Evolutionary conservation across 2,797 vertebrate genomes (phyloP).

Genomic region (Sandelia bainsii): DNA sequence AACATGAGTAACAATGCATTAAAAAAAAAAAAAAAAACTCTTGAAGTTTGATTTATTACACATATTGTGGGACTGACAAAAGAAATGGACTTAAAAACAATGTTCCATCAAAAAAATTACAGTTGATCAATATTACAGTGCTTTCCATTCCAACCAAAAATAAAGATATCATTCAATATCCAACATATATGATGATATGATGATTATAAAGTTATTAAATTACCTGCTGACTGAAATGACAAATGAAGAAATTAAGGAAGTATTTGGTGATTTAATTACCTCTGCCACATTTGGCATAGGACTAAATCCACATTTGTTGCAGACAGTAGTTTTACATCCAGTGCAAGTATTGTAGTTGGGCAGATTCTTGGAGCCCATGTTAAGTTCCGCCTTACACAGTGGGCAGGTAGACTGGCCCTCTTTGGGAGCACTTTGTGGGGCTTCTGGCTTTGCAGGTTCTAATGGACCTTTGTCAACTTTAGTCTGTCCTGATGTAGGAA

Average conservation of each 20-base stretch:
- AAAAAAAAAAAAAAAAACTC: neutral
- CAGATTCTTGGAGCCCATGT: conserved; percentile 83
- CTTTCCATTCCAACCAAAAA: too few species aligned
- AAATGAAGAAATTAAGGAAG: neutral
- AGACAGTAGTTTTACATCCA: conserved; percentile 90
- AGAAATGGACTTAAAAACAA: too few species aligned
- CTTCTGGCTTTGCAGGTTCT: conserved; percentile 45
- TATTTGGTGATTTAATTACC: conserved; percentile 79
- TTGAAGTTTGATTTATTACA: neutral
- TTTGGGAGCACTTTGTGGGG: conserved; percentile 51
- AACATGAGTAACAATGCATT: conserved; percentile 19
- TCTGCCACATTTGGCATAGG: conserved; percentile 87
- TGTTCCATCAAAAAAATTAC: too few species aligned
- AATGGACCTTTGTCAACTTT: conserved; percentile 32
- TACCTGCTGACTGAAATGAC: neutral
- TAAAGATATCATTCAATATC: neutral
- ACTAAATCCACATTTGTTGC: conserved; percentile 97
- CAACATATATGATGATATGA: neutral
- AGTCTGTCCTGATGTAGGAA: conserved; percentile 30
- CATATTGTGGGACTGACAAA: too few species aligned
- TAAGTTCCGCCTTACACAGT: conserved; percentile 91
- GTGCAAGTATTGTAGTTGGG: conserved; percentile 92
- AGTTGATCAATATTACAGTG: neutral
- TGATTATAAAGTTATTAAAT: too few species aligned
- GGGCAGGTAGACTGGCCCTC: conserved; percentile 78